A percentile compares a stretch with the other conserved stretches of the same genome.
These are phyloP conservation scores for Sciurus vulgaris DNA, from an alignment of 2,797 vertebrate species.

Conservation along the genomic window DNA sequence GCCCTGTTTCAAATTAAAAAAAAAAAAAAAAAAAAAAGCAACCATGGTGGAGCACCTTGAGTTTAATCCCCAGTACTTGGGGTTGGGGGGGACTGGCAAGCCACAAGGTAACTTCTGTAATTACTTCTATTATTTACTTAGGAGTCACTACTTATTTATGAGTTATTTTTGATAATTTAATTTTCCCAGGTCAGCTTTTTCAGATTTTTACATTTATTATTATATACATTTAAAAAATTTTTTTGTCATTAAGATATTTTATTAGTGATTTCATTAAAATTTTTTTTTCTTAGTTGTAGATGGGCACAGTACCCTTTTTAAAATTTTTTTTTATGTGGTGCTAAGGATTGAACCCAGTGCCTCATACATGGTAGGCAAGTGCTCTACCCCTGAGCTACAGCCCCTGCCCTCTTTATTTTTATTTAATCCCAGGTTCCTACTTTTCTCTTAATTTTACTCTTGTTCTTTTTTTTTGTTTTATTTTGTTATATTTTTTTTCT, in stretches of 20 bases:
- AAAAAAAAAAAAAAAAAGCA: too few species aligned
- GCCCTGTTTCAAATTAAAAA: too few species aligned
- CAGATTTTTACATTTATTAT: constrained; percentile 50
- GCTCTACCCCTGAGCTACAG: too few species aligned
- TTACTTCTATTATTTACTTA: constrained; percentile 20
- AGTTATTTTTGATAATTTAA: background rate
- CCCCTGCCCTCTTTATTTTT: background rate
- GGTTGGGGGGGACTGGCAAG: accelerated
- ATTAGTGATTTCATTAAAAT: background rate
- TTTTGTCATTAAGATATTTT: constrained; percentile 13
- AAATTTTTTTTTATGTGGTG: too few species aligned
- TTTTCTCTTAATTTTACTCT: background rate
- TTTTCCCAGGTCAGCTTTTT: background rate
- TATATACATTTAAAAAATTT: background rate
- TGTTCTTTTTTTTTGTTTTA: background rate
- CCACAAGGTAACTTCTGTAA: background rate
- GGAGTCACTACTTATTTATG: background rate
- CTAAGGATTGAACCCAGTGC: too few species aligned
- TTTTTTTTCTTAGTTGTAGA: too few species aligned
- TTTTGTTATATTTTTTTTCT: background rate
- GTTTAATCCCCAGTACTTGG: too few species aligned
- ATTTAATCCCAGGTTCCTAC: constrained; percentile 8
- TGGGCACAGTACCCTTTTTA: too few species aligned
- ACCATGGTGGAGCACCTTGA: too few species aligned
- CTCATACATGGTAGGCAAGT: too few species aligned